Percentiles rank a stretch among this genome's conserved stretches.
Evolutionary conservation across 37 sponge, comb jelly and placozoan species (phyloP).

Genomic region (Aplysina aerophoba): DNA sequence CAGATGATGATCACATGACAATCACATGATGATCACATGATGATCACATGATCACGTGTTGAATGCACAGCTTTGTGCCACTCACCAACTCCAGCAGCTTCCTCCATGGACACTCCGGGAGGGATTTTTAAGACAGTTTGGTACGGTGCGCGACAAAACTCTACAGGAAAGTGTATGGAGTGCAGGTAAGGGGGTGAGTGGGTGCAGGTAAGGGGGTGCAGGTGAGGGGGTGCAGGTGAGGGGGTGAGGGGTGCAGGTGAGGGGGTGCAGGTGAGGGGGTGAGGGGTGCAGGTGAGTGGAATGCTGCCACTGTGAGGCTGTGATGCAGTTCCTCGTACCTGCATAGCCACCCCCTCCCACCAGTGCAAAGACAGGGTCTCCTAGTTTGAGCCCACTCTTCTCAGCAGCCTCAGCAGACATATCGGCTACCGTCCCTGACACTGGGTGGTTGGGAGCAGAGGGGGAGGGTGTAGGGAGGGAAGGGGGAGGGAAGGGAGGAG

Average conservation of each 20-base stretch:
- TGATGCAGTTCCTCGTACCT: constrained; percentile 43
- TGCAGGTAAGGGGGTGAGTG: background rate
- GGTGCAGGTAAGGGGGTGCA: background rate
- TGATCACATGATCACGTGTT: no score
- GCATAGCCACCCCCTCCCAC: constrained; percentile 95
- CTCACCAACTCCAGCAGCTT: constrained; percentile 83
- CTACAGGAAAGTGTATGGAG: constrained; percentile 38
- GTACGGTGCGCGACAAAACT: constrained; percentile 76
- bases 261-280: background rate
- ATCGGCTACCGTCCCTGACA: constrained; percentile 67
- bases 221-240: background rate
- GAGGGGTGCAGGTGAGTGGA: background rate
- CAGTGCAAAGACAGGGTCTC: constrained; percentile 85
- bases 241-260: background rate
- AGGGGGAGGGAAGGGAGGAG: no score
- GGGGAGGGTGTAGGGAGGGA: no score
- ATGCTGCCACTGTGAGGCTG: background rate
- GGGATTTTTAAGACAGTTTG: constrained; percentile 77
- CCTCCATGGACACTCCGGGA: constrained; percentile 41
- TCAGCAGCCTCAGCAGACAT: constrained; percentile 45
- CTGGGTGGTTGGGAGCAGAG: constrained; percentile 12
- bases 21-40: no score
- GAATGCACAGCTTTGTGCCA: no score
- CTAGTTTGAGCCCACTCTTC: constrained; percentile 57
- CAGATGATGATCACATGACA: no score